A percentile compares a stretch with the other conserved stretches of the same genome.
Evolutionary conservation across 2,888 invertebrate species (phyloP).

Genomic region (Cheilosia impressa): DNA sequence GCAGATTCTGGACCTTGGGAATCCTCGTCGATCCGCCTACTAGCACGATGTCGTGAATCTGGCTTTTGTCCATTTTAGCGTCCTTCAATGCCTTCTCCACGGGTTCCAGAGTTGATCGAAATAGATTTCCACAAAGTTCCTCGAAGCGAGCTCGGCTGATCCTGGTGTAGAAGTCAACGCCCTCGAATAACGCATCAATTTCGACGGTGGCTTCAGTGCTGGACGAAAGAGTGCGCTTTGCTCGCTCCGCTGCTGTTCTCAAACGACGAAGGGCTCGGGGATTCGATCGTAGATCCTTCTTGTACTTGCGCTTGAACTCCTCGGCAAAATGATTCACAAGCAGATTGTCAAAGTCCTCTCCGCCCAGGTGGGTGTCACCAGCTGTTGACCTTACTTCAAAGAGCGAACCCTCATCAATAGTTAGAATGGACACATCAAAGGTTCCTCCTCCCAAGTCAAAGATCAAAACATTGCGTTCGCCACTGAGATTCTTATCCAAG

Average conservation of each 20-base stretch:
- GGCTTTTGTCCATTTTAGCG: conserved; percentile 90
- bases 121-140: conserved; percentile 89
- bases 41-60: conserved; percentile 91
- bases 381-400: conserved; percentile 97
- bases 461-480: conserved; percentile 91
- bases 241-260: conserved; percentile 89
- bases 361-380: conserved; percentile 95
- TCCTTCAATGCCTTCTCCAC: conserved; percentile 91
- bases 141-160: conserved; percentile 91
- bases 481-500: conserved; percentile 90
- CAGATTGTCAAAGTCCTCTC: conserved; percentile 94
- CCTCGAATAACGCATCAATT: conserved; percentile 91
- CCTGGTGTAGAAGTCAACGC: conserved; percentile 89
- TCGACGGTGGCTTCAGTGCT: conserved; percentile 90
- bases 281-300: conserved; percentile 87
- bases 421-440: conserved; percentile 96
- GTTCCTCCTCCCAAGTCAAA: conserved; percentile 88
- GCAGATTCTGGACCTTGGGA: conserved; percentile 90
- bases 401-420: conserved; percentile 93
- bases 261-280: conserved; percentile 87
- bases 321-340: conserved; percentile 93
- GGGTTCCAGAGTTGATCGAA: conserved; percentile 89
- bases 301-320: conserved; percentile 91
- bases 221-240: conserved; percentile 90
- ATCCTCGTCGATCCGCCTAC: conserved; percentile 93